Base-by-base conservation (phyloP, 2,797 vertebrate genomes). In the Xyrichtys novacula region DNA sequence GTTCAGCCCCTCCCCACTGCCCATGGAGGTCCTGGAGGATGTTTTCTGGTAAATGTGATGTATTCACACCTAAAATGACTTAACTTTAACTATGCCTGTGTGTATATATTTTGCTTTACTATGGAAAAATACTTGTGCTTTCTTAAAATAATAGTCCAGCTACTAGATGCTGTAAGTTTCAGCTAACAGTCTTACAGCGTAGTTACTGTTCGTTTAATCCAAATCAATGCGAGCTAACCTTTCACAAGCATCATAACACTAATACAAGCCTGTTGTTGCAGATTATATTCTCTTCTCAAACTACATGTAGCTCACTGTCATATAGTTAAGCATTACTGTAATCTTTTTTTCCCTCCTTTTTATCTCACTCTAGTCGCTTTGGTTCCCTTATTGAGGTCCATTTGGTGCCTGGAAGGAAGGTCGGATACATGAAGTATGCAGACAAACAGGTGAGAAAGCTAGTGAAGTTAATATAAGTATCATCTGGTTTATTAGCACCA, bases 381-480 rank as follows among this genome's bases (percentile, higher is more conserved):
- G 98, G 98, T 48, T 96, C 96, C 59, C 93, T 99, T 50, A 95
- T 98, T 16, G 96, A 95, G 83, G 96, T 98, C 79, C 97, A 98
- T 84, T 84, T 98, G 79, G 96, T 99, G 52, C 93, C 96, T 22
- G 96, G 96, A 34, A 96, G 97, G 87, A 98, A 98, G 1, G 95
- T 98, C 58, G 97, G 93, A 46, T 99, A 98, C 74, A 96, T 96
- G 66, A 99, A 97, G 84, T 99, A 95, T 58, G 94, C 97, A 2
- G 97, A 99, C 19, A 94, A 92, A 69, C 88, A 90, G 90, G 91
- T 90, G 36, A 86, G 15, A n/a, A 40, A 28, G 16, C 17, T 6
- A 11, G 32, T 17, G 5, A 26, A 31, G 8, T 2, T 0, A 15
- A 2, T 11, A 16, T 5, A 38, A n/a, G n/a, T n/a, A n/a, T n/a